Percentiles rank a stretch among this genome's conserved stretches.
phyloP scores from a whole-genome alignment of 2,113 vertebrate genomes.

The Lathamus discolor region DNA sequence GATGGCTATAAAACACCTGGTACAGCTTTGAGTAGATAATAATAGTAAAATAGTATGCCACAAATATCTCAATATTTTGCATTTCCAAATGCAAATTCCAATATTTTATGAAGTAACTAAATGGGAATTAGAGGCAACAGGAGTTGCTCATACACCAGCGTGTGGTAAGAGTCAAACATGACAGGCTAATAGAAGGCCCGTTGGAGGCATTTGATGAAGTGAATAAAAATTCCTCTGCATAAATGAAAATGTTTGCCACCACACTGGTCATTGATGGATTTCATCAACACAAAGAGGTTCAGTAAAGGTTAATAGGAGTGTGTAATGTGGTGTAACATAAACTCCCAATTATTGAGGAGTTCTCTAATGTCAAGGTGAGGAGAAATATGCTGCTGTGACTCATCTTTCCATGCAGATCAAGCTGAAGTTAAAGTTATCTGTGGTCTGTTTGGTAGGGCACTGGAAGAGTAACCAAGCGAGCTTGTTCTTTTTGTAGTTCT shows the following conservation, averaged over 20 bases:
- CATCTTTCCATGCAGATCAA: not conserved
- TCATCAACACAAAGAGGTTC: constrained; percentile 38
- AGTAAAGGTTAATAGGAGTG: constrained; percentile 61
- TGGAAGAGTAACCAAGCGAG: not conserved
- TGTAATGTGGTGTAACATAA: constrained; percentile 64
- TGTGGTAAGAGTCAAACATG: not conserved
- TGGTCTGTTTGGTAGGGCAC: not conserved
- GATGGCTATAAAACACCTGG: not conserved
- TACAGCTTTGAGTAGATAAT: not conserved
- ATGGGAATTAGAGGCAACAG: not conserved
- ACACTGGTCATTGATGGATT: constrained; percentile 30
- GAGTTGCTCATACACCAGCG: not conserved
- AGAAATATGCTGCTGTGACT: not conserved
- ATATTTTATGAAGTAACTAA: not conserved
- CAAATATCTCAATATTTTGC: not conserved
- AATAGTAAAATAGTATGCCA: not conserved
- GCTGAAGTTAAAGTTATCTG: not conserved
- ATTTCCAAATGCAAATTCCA: not conserved
- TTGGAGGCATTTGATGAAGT: not conserved
- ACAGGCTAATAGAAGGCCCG: not conserved
- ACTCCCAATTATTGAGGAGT: constrained; percentile 23
- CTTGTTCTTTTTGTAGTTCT: not conserved
- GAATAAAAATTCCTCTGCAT: not conserved
- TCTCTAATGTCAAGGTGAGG: constrained; percentile 37
- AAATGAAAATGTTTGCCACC: not conserved